phyloP scores from a whole-genome alignment of 1,140 invertebrate species.

The Ericerus pela region DNA sequence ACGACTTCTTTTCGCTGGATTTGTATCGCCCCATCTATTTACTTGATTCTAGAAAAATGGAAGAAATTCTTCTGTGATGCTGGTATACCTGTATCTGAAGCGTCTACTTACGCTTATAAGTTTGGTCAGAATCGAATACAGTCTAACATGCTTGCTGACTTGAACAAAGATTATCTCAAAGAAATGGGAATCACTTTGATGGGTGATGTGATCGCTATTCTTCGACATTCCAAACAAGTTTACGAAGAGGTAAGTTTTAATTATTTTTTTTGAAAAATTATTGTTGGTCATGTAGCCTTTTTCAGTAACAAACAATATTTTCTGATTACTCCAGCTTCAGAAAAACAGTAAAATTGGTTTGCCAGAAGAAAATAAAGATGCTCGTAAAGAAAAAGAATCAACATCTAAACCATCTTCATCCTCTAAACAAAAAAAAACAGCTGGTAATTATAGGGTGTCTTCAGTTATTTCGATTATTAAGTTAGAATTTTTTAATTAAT shows the following conservation, averaged over 20 bases:
- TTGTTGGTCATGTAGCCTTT: not conserved
- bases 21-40: no score
- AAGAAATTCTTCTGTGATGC: conserved; percentile 62
- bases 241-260: conserved; percentile 37
- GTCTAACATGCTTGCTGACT: conserved; percentile 61
- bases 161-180: conserved; percentile 64
- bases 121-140: conserved; percentile 69
- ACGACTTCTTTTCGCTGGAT: no score
- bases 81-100: conserved; percentile 53
- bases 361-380: not conserved
- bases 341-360: conserved; percentile 3
- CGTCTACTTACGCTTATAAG: conserved; percentile 62
- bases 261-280: not conserved
- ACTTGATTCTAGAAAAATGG: conserved; percentile 49
- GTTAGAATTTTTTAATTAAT: no score
- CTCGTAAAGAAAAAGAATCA: not conserved
- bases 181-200: conserved; percentile 70
- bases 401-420: not conserved
- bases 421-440: no score
- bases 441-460: no score
- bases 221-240: conserved; percentile 62
- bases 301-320: not conserved
- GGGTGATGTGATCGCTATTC: conserved; percentile 70
- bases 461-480: no score
- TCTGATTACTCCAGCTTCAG: not conserved